These are phyloP conservation scores for Volucella bombylans DNA, from an alignment of 2,888 invertebrate genomes.

Conservation along the genomic window DNA sequence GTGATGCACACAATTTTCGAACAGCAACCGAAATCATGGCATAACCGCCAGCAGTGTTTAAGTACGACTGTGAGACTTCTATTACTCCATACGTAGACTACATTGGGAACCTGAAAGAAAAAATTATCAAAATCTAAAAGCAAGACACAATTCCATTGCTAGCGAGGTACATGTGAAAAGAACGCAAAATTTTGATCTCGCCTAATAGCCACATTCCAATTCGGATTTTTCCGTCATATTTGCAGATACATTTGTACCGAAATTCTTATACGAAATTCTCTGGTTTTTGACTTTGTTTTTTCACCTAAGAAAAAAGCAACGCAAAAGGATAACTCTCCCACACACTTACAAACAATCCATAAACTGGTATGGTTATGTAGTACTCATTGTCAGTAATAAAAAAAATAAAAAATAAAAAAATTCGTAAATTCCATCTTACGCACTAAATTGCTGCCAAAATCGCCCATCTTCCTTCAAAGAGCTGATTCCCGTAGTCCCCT, in stretches of 20 bases:
- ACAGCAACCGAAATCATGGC: too few relatives aligned
- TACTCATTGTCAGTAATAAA: too few relatives aligned
- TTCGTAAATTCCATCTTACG: conserved; percentile 66
- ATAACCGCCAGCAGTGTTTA: too few relatives aligned
- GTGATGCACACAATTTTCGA: too few relatives aligned
- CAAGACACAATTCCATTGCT: background rate
- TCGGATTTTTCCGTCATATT: conserved; percentile 59
- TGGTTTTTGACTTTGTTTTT: conserved; percentile 8
- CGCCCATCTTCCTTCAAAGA: conserved; percentile 12
- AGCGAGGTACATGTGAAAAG: conserved; percentile 27
- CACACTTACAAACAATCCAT: background rate
- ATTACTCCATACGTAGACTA: too few relatives aligned
- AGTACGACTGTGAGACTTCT: too few relatives aligned
- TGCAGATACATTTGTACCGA: conserved; percentile 38
- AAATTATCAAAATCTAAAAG: too few relatives aligned
- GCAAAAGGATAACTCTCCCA: conserved; percentile 22
- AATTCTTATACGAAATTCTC: conserved; percentile 49
- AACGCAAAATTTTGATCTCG: conserved; percentile 31
- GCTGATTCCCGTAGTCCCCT: background rate
- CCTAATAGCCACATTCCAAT: conserved; percentile 47
- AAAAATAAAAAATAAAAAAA: conserved; percentile 5
- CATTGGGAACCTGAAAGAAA: too few relatives aligned
- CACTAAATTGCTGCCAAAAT: conserved; percentile 62
- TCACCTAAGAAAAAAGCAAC: background rate
- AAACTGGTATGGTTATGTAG: too few relatives aligned